Conservation (phyloP, 2,888 invertebrate species). For the Acronicta psi region DNA sequence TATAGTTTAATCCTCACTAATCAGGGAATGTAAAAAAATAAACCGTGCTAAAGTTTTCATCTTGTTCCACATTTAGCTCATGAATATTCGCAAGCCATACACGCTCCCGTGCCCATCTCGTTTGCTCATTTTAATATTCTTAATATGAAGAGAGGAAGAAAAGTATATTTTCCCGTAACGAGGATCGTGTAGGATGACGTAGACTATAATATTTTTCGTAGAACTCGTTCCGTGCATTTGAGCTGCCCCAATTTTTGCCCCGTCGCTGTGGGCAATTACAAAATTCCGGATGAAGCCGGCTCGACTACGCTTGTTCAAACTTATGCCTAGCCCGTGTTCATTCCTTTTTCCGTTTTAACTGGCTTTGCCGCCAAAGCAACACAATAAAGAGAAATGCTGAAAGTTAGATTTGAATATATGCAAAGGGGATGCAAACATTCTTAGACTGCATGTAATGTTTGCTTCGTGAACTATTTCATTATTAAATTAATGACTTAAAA, state of each 20-base stretch:
- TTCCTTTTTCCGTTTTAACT: constrained; percentile 20
- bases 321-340: constrained; percentile 55
- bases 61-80: constrained; percentile 33
- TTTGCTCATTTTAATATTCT: constrained; percentile 53
- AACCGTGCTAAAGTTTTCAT: constrained; percentile 31
- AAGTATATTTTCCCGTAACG: constrained; percentile 49
- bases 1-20: constrained; percentile 14
- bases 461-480: neutral
- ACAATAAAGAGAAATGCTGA: neutral
- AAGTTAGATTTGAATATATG: neutral
- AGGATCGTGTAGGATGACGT: constrained; percentile 46
- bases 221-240: constrained; percentile 57
- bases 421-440: too few species aligned
- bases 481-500: neutral
- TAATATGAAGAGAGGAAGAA: constrained; percentile 45
- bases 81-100: constrained; percentile 45
- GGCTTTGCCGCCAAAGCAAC: neutral
- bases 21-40: constrained; percentile 25
- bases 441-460: neutral
- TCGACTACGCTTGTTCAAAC: constrained; percentile 64
- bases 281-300: constrained; percentile 66
- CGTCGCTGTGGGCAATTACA: constrained; percentile 68
- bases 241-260: constrained; percentile 64
- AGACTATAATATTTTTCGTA: constrained; percentile 56
- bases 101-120: constrained; percentile 27